A percentile compares a stretch with the other conserved stretches of the same genome.
Evolutionary conservation across 1,140 invertebrate genomes (phyloP).

Genomic region (Neuroterus valhalla): DNA sequence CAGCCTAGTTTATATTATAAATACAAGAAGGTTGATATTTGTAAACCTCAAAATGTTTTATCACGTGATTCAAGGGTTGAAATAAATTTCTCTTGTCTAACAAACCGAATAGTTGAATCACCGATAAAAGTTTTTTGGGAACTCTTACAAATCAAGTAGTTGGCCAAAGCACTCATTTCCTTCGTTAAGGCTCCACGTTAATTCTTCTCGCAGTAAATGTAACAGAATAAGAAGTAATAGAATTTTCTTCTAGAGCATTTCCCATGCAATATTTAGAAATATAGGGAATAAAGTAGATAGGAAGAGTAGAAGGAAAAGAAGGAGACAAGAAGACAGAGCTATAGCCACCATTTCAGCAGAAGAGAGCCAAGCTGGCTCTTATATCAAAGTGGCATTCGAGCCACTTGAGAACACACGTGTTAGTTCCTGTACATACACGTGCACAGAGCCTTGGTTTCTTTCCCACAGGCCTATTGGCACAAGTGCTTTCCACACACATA

Average conservation of each 20-base stretch:
- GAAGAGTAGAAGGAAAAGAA: background rate
- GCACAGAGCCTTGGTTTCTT: constrained; percentile 12
- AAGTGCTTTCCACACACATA: background rate
- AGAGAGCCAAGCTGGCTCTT: constrained; percentile 37
- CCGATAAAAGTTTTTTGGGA: no score
- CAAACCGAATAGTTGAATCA: no score
- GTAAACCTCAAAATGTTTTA: no score
- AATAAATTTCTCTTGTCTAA: no score
- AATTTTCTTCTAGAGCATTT: background rate
- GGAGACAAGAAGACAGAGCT: background rate
- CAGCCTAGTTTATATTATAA: no score
- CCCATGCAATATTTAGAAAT: background rate
- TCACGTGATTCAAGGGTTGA: no score
- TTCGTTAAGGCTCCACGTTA: no score
- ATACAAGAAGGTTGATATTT: no score
- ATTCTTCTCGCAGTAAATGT: no score
- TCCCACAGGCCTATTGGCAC: constrained; percentile 15
- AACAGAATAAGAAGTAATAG: no score
- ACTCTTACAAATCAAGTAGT: no score
- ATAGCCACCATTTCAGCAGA: constrained; percentile 6
- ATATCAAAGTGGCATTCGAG: constrained; percentile 42
- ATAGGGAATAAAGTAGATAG: background rate
- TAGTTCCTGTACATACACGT: background rate
- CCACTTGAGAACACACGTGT: constrained; percentile 8
- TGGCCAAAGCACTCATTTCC: no score